Base-by-base conservation (phyloP, 1,140 invertebrate species). In the Drosophila aff. region DNA sequence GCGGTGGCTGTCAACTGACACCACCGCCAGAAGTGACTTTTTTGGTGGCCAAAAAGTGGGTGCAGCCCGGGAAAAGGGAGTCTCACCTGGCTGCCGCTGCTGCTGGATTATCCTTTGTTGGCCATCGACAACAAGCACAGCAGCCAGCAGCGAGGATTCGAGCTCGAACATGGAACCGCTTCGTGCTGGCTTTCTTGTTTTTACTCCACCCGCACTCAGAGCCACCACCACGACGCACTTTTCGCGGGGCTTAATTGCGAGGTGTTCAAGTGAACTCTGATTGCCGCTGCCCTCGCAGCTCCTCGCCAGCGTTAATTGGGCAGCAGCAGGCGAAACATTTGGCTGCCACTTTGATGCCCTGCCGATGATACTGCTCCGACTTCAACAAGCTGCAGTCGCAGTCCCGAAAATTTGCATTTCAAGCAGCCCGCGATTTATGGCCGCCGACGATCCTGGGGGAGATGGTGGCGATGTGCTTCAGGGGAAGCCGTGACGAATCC, bases 351-450 rank as follows among this genome's bases (percentile, higher is more conserved):
- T 89, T 89, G 85, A 89, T 89, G 85, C 85, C 85, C 81, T 73
- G 85, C 85, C 85, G 85, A 89, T 90, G 85, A 90, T 91, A 85
- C 68, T 71, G 50, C 44, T 52, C 28, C 63, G 46, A 59, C 60
- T 68, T 47, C 62, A 66, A 86, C 82, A 68, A 77, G 52, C 18
- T 40, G 36, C 53, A 57, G 36, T 57, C 53, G 72, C 72, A 64
- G 72, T 59, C 60, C 69, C 84, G 60, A 82, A 79, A 81, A 89
- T 89, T 89, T 89, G 85, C 85, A 89, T 89, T 85, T 91, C 85
- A 91, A 89, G 81, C 85, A 89, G 85, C 52, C 84, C 78, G 81
- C 84, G 84, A 90, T 89, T 90, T 87, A 90, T 89, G 84, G 82
- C 73, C 73, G 33, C 11, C 53, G 33, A 5, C 33, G 31, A 46